Evolutionary conservation across 2,888 invertebrate genomes (phyloP), one percentile per base, ranked within the genome.

Genomic region (Drosophila niveifrons): DNA sequence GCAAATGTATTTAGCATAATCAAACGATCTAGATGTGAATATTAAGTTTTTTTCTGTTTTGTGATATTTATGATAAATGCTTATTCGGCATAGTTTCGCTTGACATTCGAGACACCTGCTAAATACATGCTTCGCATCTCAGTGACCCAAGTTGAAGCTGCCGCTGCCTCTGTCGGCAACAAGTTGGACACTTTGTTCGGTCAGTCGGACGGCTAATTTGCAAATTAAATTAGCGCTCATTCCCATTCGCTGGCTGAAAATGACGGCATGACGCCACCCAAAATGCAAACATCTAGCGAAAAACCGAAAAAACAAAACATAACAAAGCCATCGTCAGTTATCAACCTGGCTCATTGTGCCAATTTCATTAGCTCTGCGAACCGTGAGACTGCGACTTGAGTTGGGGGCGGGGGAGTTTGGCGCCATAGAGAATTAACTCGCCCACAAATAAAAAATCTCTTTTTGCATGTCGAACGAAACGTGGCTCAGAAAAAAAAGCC

Each of bases 181-280:
- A 70, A 75, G 70, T 51, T 63, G 15, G 39, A 41, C 39, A 41
- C 8, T 41, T 41, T 13, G 17, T 3, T 36, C 36, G 36, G n/a
- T 6, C 36, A n/a, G 11, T 36, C n/a, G 36, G 68, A 55, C 61
- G 87, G 76, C 81, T 80, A 88, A 85, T 86, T 86, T 83, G 81
- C 79, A 85, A 85, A 85, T 85, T 85, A 85, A 85, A 85, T 85
- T 85, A 85, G 87, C 89, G 87, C 78, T 83, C 79, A 78, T 67
- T 86, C 86, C 59, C 80, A 74, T 75, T 86, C 41, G 56, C 47
- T 18, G 72, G 53, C 65, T 65, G 67, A 48, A 70, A 78, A 82
- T 84, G 84, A 63, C 77, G 72, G 55, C 76, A 75, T 75, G 72
- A 78, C 86, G 84, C 86, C 83, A 88, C 71, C 73, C 56, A 31